Evolutionary conservation across 2,888 invertebrate species (phyloP), one percentile per base, ranked within the genome.

Genomic region (Cloeon dipterum): DNA sequence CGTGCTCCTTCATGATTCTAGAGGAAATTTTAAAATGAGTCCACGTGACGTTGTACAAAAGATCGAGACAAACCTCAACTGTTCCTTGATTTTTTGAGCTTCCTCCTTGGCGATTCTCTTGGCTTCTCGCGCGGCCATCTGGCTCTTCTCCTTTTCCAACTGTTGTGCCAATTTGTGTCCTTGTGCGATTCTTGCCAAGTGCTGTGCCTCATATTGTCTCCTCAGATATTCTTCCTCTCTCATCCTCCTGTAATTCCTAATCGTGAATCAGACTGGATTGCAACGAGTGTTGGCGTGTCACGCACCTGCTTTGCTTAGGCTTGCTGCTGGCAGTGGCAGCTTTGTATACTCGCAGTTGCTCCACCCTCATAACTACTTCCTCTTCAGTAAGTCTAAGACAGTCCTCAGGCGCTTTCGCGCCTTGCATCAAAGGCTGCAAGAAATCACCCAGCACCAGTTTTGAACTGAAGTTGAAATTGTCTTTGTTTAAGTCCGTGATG

Each of bases 381-480:
- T 72, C 68, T 46, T 88, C 85, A 25, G 73, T 70, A 52, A 86
- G 67, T 26, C 78, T 66, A 16, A 81, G 66, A 39, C 72, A 75
- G 36, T 50, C 47, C 46, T 82, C 82, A 42, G 72, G 74, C 40
- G 66, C 64, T 32, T 60, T 60, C 32, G 47, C 48, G 14, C 47
- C 47, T 7, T 29, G 13, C 29, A 29, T 8, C 32, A 49, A 47
- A 0, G 79, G 77, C 52, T 91, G 86, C 34, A 88, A 61, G 55
- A 89, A 94, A 43, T 88, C 86, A 3, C 96, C 96, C 26, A 94
- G 69, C 42, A 89, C 70, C 3, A 78, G 69, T 43, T 83, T 76
- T 32, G 86, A 77, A 47, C 81, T 86, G 61, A 89, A 93, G 42
- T 82, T 86, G 58, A 94, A 94, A 61, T 91, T 81, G 43, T 89